Percentiles rank a stretch among this genome's conserved stretches.
These are phyloP conservation scores for Rhinoderma darwinii DNA, from an alignment of 2,113 vertebrate genomes.

Conservation along the genomic window DNA sequence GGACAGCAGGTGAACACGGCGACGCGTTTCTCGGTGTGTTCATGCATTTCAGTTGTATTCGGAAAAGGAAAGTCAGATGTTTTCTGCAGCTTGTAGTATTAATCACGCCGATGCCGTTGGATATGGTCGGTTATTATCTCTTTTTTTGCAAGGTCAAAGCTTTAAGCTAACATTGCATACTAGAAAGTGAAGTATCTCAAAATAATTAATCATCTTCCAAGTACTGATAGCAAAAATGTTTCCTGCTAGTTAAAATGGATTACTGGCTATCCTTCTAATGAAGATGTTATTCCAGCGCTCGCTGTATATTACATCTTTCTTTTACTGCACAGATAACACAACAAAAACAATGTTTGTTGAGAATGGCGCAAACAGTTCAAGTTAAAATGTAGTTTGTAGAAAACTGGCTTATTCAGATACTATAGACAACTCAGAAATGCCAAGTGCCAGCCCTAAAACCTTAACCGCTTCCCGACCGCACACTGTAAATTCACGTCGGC, in stretches of 20 bases:
- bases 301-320: slow-evolving; percentile 54
- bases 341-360: slow-evolving; percentile 21
- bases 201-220: slow-evolving; percentile 69
- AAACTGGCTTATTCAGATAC: not conserved
- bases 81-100: slow-evolving; percentile 67
- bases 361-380: not conserved
- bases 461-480: too few relatives aligned
- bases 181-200: slow-evolving; percentile 48
- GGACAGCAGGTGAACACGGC: slow-evolving; percentile 70
- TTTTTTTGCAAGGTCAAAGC: slow-evolving; percentile 73
- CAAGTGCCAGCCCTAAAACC: not conserved
- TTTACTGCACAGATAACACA: slow-evolving; percentile 15
- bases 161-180: slow-evolving; percentile 62
- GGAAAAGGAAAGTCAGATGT: slow-evolving; percentile 63
- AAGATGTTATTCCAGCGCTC: slow-evolving; percentile 60
- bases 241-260: slow-evolving; percentile 65
- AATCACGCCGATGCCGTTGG: slow-evolving; percentile 69
- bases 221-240: slow-evolving; percentile 64
- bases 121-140: slow-evolving; percentile 71
- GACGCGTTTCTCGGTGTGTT: slow-evolving; percentile 66
- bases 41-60: slow-evolving; percentile 70
- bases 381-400: slow-evolving; percentile 16
- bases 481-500: too few relatives aligned
- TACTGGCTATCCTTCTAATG: slow-evolving; percentile 61
- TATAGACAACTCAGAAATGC: not conserved